Evolutionary conservation across 2,113 vertebrate genomes (phyloP).

Genomic region (Patagioenas fasciata): DNA sequence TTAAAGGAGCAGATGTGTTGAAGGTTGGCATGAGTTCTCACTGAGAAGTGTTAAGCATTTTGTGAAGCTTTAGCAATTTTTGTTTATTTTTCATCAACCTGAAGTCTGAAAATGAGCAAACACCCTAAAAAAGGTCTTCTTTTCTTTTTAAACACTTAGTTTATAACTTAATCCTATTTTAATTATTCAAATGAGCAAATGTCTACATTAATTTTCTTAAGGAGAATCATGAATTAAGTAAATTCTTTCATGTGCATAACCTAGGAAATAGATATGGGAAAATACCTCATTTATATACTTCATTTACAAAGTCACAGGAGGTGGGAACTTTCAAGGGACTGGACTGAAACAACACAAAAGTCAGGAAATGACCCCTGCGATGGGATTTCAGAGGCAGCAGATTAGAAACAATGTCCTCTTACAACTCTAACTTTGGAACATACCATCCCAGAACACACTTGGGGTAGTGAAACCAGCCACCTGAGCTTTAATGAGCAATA

Average conservation of each 20-base stretch:
- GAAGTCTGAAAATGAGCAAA: background rate
- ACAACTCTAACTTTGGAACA: conserved; percentile 76
- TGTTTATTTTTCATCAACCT: background rate
- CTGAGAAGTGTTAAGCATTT: background rate
- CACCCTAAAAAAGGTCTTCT: background rate
- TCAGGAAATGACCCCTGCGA: conserved; percentile 85
- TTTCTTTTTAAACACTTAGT: background rate
- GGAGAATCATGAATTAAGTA: background rate
- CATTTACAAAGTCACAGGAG: conserved; percentile 34
- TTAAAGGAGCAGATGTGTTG: background rate
- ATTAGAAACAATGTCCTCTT: conserved; percentile 84
- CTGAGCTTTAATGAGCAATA: background rate
- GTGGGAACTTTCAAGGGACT: conserved; percentile 58
- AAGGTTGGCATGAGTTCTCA: background rate
- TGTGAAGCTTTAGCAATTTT: background rate
- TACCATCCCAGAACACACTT: conserved; percentile 68
- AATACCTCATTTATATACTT: conserved; percentile 19
- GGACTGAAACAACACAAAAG: conserved; percentile 72
- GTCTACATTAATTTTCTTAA: background rate
- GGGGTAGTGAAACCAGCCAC: background rate
- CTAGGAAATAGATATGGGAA: background rate
- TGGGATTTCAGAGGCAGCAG: conserved; percentile 58
- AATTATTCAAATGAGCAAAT: background rate
- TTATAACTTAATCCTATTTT: background rate
- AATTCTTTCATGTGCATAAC: conserved; percentile 8